Base-by-base conservation (phyloP, 2,888 invertebrate genomes). In the Brachypalpus laphriformis region DNA sequence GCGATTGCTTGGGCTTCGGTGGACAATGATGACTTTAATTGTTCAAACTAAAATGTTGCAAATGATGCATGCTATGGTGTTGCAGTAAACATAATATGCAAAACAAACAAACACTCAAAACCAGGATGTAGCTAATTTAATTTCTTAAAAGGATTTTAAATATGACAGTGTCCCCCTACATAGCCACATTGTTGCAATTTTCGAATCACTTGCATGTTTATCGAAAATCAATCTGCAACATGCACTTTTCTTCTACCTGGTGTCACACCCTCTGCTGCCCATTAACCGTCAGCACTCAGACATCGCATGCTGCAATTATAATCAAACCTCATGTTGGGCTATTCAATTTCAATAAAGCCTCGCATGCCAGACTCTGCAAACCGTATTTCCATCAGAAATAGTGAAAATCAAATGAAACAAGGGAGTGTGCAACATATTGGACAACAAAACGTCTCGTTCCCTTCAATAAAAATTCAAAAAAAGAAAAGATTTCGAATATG, bases 271-370 rank as follows among this genome's bases (percentile, higher is more conserved):
- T 68, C 76, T 31, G 25, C 9, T 16, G 61, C n/a, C 42, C 42
- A 25, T 9, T 11, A 61, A 16, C 9, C 40, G 11, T 11, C 28
- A 40, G 40, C 66, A 16, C 11, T 2, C 25, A 68, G 20, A 66
- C 68, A 80, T 80, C 31, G 72, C 78, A 72, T 80, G 78, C 56
- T 49, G 65, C 72, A 57, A 80, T 80, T 72, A 80, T 49, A 49
- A 45, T 72, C 42, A 49, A 72, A 42, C 47, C 22, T 65, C 72
- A 80, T 80, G 78, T 65, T 57, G 34, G 18, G 65, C 14, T 63
- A 56, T 56, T 63, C 78, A 63, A 34, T 70, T 70, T 42, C 20
- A 61, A 54, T 54, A 28, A 22, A 47, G 40, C 40, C 22, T 71
- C 59, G 78, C 72, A 72, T 80, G 72, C 63, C 51, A 28, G 14